Conservation (phyloP, 2,113 vertebrate genomes). For the Recurvirostra avosetta region DNA sequence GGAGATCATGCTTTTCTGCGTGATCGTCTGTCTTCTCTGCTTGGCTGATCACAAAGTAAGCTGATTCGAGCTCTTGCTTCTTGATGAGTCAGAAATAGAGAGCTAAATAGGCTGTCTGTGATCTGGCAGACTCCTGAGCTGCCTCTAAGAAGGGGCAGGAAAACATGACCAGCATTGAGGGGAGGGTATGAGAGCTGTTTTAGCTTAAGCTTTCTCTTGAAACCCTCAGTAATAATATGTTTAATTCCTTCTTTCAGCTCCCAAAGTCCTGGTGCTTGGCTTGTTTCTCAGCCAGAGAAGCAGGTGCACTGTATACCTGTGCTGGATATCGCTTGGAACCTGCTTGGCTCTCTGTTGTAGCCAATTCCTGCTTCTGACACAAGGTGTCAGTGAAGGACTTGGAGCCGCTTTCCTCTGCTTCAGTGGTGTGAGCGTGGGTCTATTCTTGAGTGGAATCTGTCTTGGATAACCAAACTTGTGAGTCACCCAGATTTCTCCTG, state of each 20-base stretch:
- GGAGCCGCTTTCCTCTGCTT: neutral
- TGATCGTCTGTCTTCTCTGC: neutral
- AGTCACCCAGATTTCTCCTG: neutral
- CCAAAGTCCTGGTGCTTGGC: neutral
- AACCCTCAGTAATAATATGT: neutral
- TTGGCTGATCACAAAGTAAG: neutral
- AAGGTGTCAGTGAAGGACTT: conserved; percentile 53
- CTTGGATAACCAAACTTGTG: neutral
- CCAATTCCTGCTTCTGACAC: conserved; percentile 36
- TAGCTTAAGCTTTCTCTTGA: neutral
- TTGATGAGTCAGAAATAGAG: neutral
- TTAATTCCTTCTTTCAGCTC: neutral
- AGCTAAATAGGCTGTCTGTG: neutral
- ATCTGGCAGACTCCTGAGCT: neutral
- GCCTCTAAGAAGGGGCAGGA: neutral
- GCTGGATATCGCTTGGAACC: neutral
- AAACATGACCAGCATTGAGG: neutral
- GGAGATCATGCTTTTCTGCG: accelerated
- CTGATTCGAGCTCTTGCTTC: neutral
- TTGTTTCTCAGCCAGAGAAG: neutral
- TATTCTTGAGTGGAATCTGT: neutral
- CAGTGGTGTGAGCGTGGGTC: neutral
- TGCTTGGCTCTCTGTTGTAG: neutral
- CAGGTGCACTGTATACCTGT: no score
- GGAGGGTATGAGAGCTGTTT: neutral